phyloP scores from a whole-genome alignment of 1,140 invertebrate species.

The Lasaia peninsularis region DNA sequence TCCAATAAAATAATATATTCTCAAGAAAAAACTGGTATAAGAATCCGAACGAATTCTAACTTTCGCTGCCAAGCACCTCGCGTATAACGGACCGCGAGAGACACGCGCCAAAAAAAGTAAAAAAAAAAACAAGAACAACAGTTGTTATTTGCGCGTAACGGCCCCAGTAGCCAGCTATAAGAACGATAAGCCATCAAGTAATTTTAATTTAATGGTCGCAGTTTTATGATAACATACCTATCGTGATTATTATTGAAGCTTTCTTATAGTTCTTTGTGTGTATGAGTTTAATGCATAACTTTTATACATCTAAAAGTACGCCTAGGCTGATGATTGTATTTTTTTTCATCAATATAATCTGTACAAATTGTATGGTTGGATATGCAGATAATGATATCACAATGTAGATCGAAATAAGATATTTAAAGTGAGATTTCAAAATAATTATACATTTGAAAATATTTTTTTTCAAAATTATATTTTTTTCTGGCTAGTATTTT shows the following conservation, averaged over 20 bases:
- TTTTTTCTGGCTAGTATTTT: too few relatives aligned
- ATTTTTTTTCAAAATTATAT: too few relatives aligned
- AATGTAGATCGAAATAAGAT: too few relatives aligned
- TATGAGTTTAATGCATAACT: too few relatives aligned
- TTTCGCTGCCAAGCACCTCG: constrained; percentile 59
- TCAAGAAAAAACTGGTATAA: constrained; percentile 59
- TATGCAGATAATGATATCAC: too few relatives aligned
- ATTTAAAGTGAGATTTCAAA: too few relatives aligned
- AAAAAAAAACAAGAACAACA: constrained; percentile 62
- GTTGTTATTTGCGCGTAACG: constrained; percentile 64
- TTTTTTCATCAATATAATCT: too few relatives aligned
- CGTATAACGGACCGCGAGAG: constrained; percentile 63
- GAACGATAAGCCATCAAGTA: constrained; percentile 49
- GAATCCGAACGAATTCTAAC: constrained; percentile 63
- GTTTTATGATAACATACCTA: constrained; percentile 39
- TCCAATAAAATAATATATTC: constrained; percentile 33
- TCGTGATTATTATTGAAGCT: constrained; percentile 21
- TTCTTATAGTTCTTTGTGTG: neutral
- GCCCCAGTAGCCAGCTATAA: constrained; percentile 43
- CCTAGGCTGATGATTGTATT: too few relatives aligned
- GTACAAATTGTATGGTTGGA: too few relatives aligned
- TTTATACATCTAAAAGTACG: too few relatives aligned
- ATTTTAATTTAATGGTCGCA: constrained; percentile 55
- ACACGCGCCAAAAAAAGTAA: constrained; percentile 67
- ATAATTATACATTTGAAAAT: too few relatives aligned